A percentile compares a stretch with the other conserved stretches of the same genome.
Evolutionary conservation across 2,797 vertebrate species (phyloP).

Genomic region (Malacoctenus gilli): DNA sequence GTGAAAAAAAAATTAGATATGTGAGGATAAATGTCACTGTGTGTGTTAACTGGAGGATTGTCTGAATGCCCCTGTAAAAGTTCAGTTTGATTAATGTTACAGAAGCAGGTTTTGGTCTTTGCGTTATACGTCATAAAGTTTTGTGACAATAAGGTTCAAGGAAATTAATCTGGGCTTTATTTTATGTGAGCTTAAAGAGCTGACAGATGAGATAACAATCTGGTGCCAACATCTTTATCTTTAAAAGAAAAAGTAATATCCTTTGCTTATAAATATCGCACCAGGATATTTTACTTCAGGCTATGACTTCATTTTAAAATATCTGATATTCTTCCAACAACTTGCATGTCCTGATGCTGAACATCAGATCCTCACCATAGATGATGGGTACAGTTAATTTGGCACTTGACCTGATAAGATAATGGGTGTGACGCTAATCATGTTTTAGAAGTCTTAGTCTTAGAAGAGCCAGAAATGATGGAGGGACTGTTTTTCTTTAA

Average conservation of each 20-base stretch:
- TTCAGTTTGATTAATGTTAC: slow-evolving; percentile 1
- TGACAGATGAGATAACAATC: background rate
- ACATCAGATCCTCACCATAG: background rate
- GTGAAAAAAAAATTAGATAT: no score
- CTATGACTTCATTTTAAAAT: no score
- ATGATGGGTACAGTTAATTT: background rate
- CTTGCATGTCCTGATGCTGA: background rate
- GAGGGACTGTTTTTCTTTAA: no score
- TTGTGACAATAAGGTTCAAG: slow-evolving; percentile 2
- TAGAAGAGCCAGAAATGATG: no score
- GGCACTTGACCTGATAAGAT: background rate
- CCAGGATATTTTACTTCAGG: no score
- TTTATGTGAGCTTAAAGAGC: background rate
- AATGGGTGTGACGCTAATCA: background rate
- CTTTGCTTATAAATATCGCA: no score
- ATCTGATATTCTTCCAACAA: background rate
- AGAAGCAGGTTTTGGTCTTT: background rate
- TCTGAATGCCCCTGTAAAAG: background rate
- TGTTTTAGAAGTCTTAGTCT: background rate
- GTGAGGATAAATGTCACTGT: no score
- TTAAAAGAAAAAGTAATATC: no score
- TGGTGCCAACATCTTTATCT: background rate
- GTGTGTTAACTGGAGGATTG: no score
- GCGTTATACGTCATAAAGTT: background rate
- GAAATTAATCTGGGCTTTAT: background rate